Base-by-base conservation (phyloP, 2,888 invertebrate genomes). In the Eupithecia vulgata region DNA sequence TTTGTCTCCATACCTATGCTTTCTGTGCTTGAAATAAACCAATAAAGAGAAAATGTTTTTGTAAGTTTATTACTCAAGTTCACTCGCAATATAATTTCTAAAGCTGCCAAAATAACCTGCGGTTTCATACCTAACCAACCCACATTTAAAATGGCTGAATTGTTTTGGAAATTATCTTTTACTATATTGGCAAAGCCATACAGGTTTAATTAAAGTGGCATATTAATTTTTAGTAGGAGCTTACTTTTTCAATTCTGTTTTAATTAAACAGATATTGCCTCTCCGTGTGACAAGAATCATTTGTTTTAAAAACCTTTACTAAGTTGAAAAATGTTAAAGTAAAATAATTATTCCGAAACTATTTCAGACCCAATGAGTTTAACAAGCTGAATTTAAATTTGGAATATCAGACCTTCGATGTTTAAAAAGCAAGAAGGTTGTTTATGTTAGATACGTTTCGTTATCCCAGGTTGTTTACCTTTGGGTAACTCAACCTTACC, bases 241-340 rank as follows among this genome's bases (percentile, higher is more conserved):
- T 77, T 75, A 77, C 79, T 77, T 76, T 80, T 79, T 77, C 80
- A 78, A 79, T 80, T 77, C 75, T 76, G 59, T 78, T 77, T 78
- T 80, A 76, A 78, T 79, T 76, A 77, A 77, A 75, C 73, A 69
- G 73, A 77, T 76, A 79, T 79, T 75, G 74, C 71, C 70, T 71
- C 70, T 69, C 72, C 42, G 67, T 77, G 75, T 71, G 75, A 75
- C 76, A 73, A 42, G 73, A 70, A 64, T 74, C 70, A 72, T 76
- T 72, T 70, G 68, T 69, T 66, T 71, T 61, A 71, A 68, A 68
- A 12, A 64, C 21, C 68, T 70, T 67, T 57, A 66, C 61, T 61
- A 13, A 34, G 61, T 61, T 34, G 1, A 61, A 17, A 40, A 25
- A 7, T 25, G 40, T 40, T 13, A 10, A 13, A 37, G 21, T n/a